Percentiles rank a stretch among this genome's conserved stretches.
These are phyloP conservation scores for Hoplostethus atlanticus DNA, from an alignment of 2,797 vertebrate species.

Conservation along the genomic window DNA sequence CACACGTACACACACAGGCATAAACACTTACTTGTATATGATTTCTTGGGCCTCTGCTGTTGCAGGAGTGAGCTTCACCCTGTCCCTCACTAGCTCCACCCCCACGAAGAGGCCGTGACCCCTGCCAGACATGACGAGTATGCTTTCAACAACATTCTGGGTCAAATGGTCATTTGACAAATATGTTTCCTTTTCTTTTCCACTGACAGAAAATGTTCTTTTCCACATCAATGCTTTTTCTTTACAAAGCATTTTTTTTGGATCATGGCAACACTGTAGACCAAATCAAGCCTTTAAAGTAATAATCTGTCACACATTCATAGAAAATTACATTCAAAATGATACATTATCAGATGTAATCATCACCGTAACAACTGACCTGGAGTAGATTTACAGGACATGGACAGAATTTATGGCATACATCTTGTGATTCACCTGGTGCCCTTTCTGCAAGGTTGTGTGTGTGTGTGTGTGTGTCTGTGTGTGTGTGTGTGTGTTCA, in stretches of 20 bases:
- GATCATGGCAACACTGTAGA: neutral
- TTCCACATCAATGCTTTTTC: neutral
- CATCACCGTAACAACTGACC: too few relatives aligned
- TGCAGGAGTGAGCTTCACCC: constrained; percentile 88
- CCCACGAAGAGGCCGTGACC: constrained; percentile 94
- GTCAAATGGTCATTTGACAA: neutral
- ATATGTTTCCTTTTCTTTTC: too few relatives aligned
- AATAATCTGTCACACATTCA: too few relatives aligned
- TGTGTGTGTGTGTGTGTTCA: neutral
- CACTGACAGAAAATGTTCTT: neutral
- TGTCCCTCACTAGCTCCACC: constrained; percentile 93
- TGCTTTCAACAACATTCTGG: neutral
- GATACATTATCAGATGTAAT: neutral
- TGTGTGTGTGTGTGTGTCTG: neutral
- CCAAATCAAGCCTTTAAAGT: neutral
- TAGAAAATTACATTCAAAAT: too few relatives aligned
- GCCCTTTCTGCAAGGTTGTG: neutral
- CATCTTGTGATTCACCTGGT: neutral
- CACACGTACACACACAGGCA: neutral
- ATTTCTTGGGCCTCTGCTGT: constrained; percentile 95
- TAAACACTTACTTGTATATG: constrained; percentile 89
- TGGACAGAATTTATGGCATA: too few relatives aligned
- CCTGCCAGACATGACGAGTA: constrained; percentile 73
- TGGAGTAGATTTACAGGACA: neutral
- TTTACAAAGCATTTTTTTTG: neutral